Conservation (phyloP, 2,888 invertebrate genomes). For the Yponomeuta plumbellus region DNA sequence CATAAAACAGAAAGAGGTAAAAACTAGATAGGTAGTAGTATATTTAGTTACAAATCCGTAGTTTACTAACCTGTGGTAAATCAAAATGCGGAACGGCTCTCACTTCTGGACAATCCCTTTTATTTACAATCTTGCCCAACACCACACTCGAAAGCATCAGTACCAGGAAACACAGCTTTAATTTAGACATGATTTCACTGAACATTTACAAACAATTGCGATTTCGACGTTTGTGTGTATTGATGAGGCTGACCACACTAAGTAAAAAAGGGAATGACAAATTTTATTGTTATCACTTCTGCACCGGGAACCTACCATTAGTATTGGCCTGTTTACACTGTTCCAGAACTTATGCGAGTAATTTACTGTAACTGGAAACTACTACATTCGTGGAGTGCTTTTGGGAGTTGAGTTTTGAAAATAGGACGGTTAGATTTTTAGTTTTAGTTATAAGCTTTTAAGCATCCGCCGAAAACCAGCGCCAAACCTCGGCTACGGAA, state of each 20-base stretch:
- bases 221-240: conserved; percentile 46
- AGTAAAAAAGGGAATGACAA: conserved; percentile 40
- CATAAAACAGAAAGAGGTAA: too few relatives aligned
- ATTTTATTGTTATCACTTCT: conserved; percentile 58
- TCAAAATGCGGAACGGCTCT: conserved; percentile 88
- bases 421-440: too few relatives aligned
- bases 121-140: conserved; percentile 68
- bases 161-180: conserved; percentile 29
- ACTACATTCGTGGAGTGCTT: conserved; percentile 14
- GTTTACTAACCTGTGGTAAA: conserved; percentile 77
- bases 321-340: background rate
- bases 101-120: conserved; percentile 85
- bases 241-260: conserved; percentile 50
- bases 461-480: too few relatives aligned
- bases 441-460: too few relatives aligned
- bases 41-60: too few relatives aligned
- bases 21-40: too few relatives aligned
- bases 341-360: background rate
- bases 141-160: conserved; percentile 32
- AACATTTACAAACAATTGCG: conserved; percentile 17
- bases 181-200: conserved; percentile 31
- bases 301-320: conserved; percentile 45
- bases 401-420: too few relatives aligned
- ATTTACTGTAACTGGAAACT: conserved; percentile 19
- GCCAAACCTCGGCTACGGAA: too few relatives aligned